Evolutionary conservation across 2,113 vertebrate genomes (phyloP), one percentile per base, ranked within the genome.

Genomic region (Pandion haliaetus): DNA sequence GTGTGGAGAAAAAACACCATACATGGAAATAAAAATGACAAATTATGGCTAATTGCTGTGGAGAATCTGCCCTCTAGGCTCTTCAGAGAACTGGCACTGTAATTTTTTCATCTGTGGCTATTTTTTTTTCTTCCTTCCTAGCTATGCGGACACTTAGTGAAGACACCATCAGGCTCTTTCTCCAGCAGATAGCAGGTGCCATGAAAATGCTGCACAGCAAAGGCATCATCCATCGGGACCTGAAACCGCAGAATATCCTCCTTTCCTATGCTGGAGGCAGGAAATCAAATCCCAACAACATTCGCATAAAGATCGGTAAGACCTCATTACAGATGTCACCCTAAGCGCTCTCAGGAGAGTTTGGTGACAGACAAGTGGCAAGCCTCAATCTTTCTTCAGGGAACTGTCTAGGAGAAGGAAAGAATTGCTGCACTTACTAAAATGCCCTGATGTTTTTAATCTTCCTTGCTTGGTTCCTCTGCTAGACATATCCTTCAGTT

Each of bases 161-260:
- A 97, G 99, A 99, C 98, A 99, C 99, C 80, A 99, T 99, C 98
- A 98, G 99, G 62, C 97, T 99, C 16, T 99, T 99, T 98, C 98
- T 99, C 61, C 99, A 99, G 97, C 99, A 99, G 98, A 99, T 99
- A 10, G 99, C 99, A 5, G 98, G 98, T 8, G 99, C 99, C 96
- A 99, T 99, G 99, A 99, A 98, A 86, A 97, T 99, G 88, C 95
- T 99, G 66, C 99, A 99, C 94, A 98, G 98, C 97, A 99, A 99
- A 96, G 99, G 98, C 88, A 99, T 99, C 97, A 99, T 99, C 92
- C 99, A 99, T 94, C 98, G 99, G 20, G 99, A 99, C 98, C 98
- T 99, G 88, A 99, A 99, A 88, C 99, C 99, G 2, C 99, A 99
- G 98, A 99, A 99, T 86, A 99, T 99, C 79, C 98, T 99, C 74